A percentile compares a stretch with the other conserved stretches of the same genome.
Evolutionary conservation across 1,140 invertebrate species (phyloP).

Genomic region (Dryas iulia): DNA sequence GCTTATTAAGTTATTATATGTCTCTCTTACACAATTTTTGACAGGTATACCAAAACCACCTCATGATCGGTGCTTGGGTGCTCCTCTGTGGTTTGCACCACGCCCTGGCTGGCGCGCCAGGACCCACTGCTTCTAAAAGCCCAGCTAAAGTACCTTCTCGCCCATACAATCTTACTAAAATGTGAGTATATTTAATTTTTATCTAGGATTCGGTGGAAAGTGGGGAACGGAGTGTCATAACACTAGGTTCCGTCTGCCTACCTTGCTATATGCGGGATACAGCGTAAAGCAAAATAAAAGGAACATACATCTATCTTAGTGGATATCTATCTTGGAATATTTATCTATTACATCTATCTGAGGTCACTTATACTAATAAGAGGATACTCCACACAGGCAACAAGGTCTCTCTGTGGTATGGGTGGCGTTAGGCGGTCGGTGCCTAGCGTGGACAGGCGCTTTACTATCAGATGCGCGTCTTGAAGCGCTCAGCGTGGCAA

Average conservation of each 20-base stretch:
- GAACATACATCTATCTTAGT: too few relatives aligned
- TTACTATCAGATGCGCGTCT: slow-evolving; percentile 82
- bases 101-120: slow-evolving; percentile 77
- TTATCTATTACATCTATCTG: too few relatives aligned
- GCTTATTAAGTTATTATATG: too few relatives aligned
- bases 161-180: slow-evolving; percentile 85
- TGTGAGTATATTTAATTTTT: slow-evolving; percentile 82
- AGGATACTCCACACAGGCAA: too few relatives aligned
- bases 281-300: not conserved
- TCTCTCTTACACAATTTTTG: slow-evolving; percentile 12
- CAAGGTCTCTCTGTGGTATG: slow-evolving; percentile 75
- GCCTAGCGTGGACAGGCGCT: slow-evolving; percentile 76
- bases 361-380: too few relatives aligned
- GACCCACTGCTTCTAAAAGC: slow-evolving; percentile 63
- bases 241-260: too few relatives aligned
- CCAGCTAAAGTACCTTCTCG: slow-evolving; percentile 68
- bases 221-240: too few relatives aligned
- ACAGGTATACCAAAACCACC: slow-evolving; percentile 92
- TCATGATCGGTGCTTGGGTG: slow-evolving; percentile 93
- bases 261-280: not conserved
- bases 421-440: slow-evolving; percentile 74
- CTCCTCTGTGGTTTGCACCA: slow-evolving; percentile 91
- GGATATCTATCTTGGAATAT: too few relatives aligned
- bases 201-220: too few relatives aligned
- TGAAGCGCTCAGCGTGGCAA: slow-evolving; percentile 67